Percentiles rank a stretch among this genome's conserved stretches.
These are phyloP conservation scores for Ataeniobius toweri DNA, from an alignment of 2,797 vertebrate species.

Conservation along the genomic window DNA sequence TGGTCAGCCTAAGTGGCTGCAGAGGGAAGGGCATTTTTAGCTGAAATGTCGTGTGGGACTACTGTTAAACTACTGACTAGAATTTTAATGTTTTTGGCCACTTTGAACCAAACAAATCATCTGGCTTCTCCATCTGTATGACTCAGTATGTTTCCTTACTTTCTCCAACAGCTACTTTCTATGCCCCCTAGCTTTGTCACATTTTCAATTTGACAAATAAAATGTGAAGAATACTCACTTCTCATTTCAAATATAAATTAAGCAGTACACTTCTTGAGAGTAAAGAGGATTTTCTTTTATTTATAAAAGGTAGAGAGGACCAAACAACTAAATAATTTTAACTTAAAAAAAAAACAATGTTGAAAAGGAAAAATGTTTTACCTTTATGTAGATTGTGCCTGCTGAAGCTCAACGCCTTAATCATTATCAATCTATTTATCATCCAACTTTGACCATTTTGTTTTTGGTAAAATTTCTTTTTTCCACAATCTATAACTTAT, in stretches of 20 bases:
- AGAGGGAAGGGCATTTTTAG: conserved; percentile 9
- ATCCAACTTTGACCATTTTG: neutral
- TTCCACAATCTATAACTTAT: neutral
- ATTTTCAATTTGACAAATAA: no score
- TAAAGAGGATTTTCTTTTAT: no score
- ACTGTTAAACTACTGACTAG: no score
- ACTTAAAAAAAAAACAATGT: neutral
- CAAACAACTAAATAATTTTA: neutral
- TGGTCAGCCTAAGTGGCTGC: conserved; percentile 26
- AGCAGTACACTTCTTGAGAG: neutral
- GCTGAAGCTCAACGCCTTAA: neutral
- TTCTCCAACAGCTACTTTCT: no score
- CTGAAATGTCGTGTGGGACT: conserved; percentile 7
- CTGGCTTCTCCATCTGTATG: no score
- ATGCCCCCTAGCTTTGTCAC: no score
- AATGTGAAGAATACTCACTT: neutral
- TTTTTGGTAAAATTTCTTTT: neutral
- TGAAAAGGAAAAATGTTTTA: neutral
- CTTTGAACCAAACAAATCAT: no score
- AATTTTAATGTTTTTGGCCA: no score
- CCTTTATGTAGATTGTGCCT: neutral
- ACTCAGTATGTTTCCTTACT: no score
- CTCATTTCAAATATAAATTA: neutral
- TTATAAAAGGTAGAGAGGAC: no score
- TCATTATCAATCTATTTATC: neutral